Evolutionary conservation across 2,888 invertebrate species (phyloP), one percentile per base, ranked within the genome.

Genomic region (Liposcelis brunnea): DNA sequence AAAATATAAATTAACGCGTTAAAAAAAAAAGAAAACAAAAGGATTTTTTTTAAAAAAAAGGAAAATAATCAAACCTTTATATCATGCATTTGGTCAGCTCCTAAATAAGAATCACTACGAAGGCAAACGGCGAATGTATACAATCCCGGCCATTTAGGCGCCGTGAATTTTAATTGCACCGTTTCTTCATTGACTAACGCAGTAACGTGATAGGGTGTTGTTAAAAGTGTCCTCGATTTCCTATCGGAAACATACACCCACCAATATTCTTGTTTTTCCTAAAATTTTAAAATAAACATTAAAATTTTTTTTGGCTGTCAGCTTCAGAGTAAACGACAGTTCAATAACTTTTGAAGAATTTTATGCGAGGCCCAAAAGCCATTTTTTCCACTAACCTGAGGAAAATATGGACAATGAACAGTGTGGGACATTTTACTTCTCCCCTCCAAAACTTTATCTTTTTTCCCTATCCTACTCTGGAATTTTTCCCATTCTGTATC

Each of bases 231-330:
- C 60, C 80, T 81, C 52, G 84, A 85, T 66, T 91, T 95, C 56
- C 89, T 78, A 68, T 99, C 97, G 65, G 87, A 86, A 55, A 98
- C 83, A 64, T 97, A 98, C 52, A 95, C 82, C 95, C 97, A 99
- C 97, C 98, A 99, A 67, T 85, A 95, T 65, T 99, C 98, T 62
- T 94, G 94, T 62, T 98, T 93, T 52, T 83, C 83, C 66, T 72
- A 44, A 26, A 26, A 14, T 1, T 18, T 19, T 15, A 12, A 8
- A 10, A 6, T n/a, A 31, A 16, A 18, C 15, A n/a, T 47, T 35
- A 16, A 46, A n/a, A 33, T 40, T 11, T 19, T 40, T 33, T 18
- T 15, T 2, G 11, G 42, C 5, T 15, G 11, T 18, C 16, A 11
- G n/a, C n/a, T n/a, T n/a, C n/a, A n/a, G n/a, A n/a, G n/a, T n/a